phyloP scores from a whole-genome alignment of 2,113 vertebrate species.

The Pampusana beccarii region DNA sequence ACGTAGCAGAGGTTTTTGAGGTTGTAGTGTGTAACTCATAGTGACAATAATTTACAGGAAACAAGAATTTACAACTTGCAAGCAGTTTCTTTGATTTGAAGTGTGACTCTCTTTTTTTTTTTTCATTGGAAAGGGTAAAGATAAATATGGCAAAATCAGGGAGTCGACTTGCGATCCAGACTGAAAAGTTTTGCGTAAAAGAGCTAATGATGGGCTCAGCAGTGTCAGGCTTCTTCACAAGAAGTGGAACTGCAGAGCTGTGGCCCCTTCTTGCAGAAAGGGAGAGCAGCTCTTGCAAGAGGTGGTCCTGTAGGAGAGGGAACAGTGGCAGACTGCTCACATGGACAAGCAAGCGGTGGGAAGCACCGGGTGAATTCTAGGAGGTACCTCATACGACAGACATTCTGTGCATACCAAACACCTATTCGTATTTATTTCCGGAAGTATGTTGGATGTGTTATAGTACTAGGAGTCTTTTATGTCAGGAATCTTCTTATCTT shows the following conservation, averaged over 20 bases:
- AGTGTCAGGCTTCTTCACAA: accelerated
- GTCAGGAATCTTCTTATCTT: not conserved
- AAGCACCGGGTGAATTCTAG: not conserved
- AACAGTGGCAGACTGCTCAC: not conserved
- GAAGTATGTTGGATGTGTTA: not conserved
- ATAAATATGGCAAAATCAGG: not conserved
- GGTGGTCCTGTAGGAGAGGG: not conserved
- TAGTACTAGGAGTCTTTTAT: not conserved
- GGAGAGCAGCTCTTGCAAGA: not conserved
- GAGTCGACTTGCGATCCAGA: accelerated
- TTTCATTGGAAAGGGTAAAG: not conserved
- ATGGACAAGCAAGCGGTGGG: not conserved
- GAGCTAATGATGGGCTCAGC: not conserved
- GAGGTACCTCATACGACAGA: not conserved
- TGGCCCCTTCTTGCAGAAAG: not conserved
- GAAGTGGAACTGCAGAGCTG: not conserved
- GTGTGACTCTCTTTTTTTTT: accelerated
- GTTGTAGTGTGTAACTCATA: not conserved
- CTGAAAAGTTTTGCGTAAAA: not conserved
- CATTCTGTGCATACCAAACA: not conserved
- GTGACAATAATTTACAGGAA: not conserved
- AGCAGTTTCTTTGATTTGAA: not conserved
- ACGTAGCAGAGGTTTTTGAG: not conserved
- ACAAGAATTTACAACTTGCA: not conserved
- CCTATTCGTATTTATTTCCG: not conserved